Percentiles rank a stretch among this genome's conserved stretches.
Evolutionary conservation across 1,140 invertebrate genomes (phyloP).

Genomic region (Drosophila ogumai): DNA sequence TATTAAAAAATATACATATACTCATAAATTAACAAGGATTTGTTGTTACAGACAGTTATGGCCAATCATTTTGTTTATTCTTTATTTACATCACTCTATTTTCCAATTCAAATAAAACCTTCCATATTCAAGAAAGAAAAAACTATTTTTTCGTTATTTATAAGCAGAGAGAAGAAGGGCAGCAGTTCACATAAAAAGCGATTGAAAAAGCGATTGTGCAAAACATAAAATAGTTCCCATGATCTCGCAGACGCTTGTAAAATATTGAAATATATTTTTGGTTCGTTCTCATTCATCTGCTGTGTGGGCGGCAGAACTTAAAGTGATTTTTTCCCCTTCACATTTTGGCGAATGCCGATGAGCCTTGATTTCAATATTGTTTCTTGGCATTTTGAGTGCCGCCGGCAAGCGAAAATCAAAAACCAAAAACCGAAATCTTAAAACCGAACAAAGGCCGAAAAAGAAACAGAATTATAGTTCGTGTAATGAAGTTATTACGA

Average conservation of each 20-base stretch:
- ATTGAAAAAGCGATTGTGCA: not conserved
- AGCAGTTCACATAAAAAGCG: not conserved
- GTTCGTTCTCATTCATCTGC: not conserved
- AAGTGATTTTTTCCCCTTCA: constrained; percentile 20
- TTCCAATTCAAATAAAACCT: constrained; percentile 3
- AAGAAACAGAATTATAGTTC: constrained; percentile 73
- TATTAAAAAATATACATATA: not conserved
- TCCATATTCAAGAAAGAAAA: not conserved
- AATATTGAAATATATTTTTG: not conserved
- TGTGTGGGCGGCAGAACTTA: constrained; percentile 7
- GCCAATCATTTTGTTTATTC: not conserved
- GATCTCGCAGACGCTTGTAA: not conserved
- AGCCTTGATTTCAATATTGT: constrained; percentile 35
- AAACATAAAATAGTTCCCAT: constrained; percentile 12
- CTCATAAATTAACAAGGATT: constrained; percentile 6
- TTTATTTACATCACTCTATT: constrained; percentile 1
- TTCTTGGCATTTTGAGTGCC: constrained; percentile 53
- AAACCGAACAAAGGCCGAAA: constrained; percentile 36
- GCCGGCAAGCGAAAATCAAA: constrained; percentile 35
- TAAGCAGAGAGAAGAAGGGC: not conserved
- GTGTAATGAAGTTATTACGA: constrained; percentile 83
- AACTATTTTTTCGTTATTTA: constrained; percentile 2
- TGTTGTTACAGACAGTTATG: constrained; percentile 6
- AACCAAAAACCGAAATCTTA: constrained; percentile 15
- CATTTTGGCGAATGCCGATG: constrained; percentile 37